These are phyloP conservation scores for Eulacestoma nigropectus DNA, from an alignment of 2,113 vertebrate genomes.

Conservation along the genomic window DNA sequence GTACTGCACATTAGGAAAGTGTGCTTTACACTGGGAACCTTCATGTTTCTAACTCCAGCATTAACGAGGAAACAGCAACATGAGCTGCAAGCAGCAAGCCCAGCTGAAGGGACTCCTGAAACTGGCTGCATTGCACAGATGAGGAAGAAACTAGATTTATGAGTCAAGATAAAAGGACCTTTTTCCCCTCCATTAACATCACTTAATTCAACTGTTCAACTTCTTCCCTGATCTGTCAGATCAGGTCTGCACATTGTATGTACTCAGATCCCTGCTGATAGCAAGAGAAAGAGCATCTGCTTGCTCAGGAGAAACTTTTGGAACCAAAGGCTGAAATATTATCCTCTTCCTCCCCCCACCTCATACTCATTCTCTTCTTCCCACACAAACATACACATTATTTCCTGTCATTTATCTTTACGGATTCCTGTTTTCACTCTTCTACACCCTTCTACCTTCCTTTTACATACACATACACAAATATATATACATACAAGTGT, in stretches of 20 bases:
- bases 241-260: background rate
- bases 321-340: background rate
- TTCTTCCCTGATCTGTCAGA: background rate
- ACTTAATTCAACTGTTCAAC: background rate
- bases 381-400: background rate
- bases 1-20: background rate
- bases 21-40: background rate
- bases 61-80: background rate
- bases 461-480: background rate
- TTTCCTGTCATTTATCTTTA: slow-evolving; percentile 15
- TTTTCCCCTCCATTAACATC: background rate
- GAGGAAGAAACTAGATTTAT: background rate
- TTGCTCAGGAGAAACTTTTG: background rate
- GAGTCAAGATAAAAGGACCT: background rate
- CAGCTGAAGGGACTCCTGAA: background rate
- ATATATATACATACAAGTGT: background rate
- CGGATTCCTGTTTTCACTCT: background rate
- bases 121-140: background rate
- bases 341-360: background rate
- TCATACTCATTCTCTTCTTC: background rate
- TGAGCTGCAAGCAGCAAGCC: background rate
- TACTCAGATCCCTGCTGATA: background rate
- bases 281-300: background rate
- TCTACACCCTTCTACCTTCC: background rate
- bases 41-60: background rate